phyloP scores from a whole-genome alignment of 2,888 invertebrate genomes.

The Drosophila formosana region DNA sequence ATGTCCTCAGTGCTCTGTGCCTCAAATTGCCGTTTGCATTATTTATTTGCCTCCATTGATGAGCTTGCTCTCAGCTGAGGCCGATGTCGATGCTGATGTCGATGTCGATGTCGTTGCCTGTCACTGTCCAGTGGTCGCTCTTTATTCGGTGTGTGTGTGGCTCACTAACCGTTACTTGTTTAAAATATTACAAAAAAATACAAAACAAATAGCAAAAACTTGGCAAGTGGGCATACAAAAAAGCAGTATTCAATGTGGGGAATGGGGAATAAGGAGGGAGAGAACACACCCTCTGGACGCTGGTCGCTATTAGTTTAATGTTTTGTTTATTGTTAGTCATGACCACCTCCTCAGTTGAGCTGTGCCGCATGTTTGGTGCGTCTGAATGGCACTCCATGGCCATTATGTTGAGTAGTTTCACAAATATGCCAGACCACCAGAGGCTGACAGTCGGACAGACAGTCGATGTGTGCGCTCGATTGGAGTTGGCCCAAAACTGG shows the following conservation, averaged over 20 bases:
- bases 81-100: conserved; percentile 40
- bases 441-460: conserved; percentile 8
- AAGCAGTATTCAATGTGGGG: conserved; percentile 41
- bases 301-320: conserved; percentile 76
- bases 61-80: conserved; percentile 50
- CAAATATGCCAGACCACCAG: conserved; percentile 59
- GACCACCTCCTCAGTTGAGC: conserved; percentile 42
- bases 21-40: conserved; percentile 82
- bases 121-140: conserved; percentile 2
- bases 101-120: conserved; percentile 37
- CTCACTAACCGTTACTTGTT: conserved; percentile 71
- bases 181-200: conserved; percentile 72
- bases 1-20: conserved; percentile 18
- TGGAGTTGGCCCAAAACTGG: conserved; percentile 31
- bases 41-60: conserved; percentile 80
- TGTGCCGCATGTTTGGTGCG: conserved; percentile 64
- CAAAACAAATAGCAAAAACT: conserved; percentile 30
- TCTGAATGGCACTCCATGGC: conserved; percentile 77
- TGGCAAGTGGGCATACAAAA: conserved; percentile 21
- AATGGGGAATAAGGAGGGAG: not conserved
- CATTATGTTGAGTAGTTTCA: conserved; percentile 78
- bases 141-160: conserved; percentile 28
- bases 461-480: conserved; percentile 52
- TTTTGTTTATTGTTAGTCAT: conserved; percentile 76
- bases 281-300: conserved; percentile 17